phyloP scores from a whole-genome alignment of 1,140 invertebrate genomes.

The Lucilia cuprina region DNA sequence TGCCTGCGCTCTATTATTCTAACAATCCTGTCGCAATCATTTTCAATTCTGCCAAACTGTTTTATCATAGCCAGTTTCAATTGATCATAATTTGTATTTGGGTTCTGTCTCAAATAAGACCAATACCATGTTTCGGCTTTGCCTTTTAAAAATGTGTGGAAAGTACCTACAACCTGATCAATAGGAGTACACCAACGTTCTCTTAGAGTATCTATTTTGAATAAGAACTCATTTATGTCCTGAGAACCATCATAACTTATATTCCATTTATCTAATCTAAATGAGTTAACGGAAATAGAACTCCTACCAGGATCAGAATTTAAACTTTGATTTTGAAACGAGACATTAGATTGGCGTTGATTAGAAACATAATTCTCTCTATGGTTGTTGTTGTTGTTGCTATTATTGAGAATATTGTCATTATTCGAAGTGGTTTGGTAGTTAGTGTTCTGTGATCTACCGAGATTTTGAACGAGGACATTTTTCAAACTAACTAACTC shows the following conservation, averaged over 20 bases:
- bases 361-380: too few relatives aligned
- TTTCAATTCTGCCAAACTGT: neutral
- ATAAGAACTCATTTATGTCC: neutral
- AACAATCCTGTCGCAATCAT: conserved; percentile 12
- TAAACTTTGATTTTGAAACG: too few relatives aligned
- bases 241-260: neutral
- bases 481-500: too few relatives aligned
- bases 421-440: too few relatives aligned
- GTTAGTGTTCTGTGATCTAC: too few relatives aligned
- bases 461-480: too few relatives aligned
- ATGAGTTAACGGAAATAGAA: too few relatives aligned
- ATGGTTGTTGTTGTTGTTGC: too few relatives aligned
- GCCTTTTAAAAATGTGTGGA: neutral
- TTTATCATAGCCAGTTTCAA: neutral
- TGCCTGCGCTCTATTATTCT: conserved; percentile 11
- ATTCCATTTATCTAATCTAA: neutral
- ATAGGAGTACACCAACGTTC: neutral
- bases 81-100: neutral
- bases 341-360: too few relatives aligned
- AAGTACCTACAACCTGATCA: neutral
- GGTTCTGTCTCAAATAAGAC: neutral
- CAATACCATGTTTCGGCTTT: conserved; percentile 18
- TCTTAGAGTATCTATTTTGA: neutral
- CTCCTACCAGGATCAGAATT: too few relatives aligned
- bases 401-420: too few relatives aligned